These are phyloP conservation scores for Morone chrysops DNA, from an alignment of 2,113 vertebrate species.

Conservation along the genomic window DNA sequence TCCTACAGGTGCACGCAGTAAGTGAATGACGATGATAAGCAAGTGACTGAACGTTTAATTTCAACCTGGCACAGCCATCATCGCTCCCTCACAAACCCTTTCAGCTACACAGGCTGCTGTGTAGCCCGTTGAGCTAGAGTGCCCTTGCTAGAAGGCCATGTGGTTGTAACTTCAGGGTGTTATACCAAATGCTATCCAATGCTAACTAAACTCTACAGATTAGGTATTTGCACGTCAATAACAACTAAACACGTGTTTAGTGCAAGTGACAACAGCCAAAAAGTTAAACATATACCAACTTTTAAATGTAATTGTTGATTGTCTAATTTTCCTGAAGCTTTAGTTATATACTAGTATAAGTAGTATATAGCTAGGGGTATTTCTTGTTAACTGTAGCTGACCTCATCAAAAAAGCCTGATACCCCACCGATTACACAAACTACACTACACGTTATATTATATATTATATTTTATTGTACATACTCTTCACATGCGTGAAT, in stretches of 20 bases:
- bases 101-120: slow-evolving; percentile 23
- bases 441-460: not conserved
- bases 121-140: not conserved
- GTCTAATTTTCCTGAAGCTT: too few species aligned
- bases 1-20: slow-evolving; percentile 77
- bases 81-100: slow-evolving; percentile 54
- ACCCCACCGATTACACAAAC: not conserved
- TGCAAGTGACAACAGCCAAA: not conserved
- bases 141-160: not conserved
- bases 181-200: not conserved
- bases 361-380: not conserved
- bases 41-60: slow-evolving; percentile 68
- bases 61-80: slow-evolving; percentile 48
- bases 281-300: not conserved
- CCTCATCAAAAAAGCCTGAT: not conserved
- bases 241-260: too few species aligned
- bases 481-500: too few species aligned
- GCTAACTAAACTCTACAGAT: not conserved
- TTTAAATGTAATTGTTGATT: not conserved
- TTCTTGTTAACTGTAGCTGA: not conserved
- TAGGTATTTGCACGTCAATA: not conserved
- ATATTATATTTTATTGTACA: too few species aligned
- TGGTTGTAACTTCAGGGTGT: not conserved
- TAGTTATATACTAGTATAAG: not conserved
- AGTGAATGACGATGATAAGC: slow-evolving; percentile 81